Conservation (phyloP, 2,113 vertebrate species). For the Haemorhous mexicanus region DNA sequence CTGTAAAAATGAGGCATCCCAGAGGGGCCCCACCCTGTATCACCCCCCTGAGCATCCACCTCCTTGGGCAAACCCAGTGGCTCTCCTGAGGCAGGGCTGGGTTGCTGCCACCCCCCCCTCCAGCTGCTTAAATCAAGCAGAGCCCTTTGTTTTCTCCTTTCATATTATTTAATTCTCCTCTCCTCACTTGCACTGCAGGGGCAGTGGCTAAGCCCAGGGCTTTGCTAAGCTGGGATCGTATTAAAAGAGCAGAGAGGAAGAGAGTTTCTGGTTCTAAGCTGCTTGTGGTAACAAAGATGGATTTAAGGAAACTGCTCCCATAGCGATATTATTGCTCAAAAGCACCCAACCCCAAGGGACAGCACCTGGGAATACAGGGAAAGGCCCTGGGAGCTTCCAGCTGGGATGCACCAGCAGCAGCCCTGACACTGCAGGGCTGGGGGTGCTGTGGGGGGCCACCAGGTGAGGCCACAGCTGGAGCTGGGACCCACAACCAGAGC, state of each 20-base stretch:
- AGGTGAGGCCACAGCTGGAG: accelerated
- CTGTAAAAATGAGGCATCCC: not conserved
- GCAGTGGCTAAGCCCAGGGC: slow-evolving; percentile 28
- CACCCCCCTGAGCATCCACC: not conserved
- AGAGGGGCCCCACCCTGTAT: not conserved
- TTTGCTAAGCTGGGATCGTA: slow-evolving; percentile 44
- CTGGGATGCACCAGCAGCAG: not conserved
- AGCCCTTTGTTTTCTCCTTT: slow-evolving; percentile 49
- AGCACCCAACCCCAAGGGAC: not conserved
- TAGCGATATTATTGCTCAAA: slow-evolving; percentile 14
- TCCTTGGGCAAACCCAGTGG: not conserved
- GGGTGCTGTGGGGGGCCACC: not conserved
- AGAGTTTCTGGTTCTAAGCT: slow-evolving; percentile 60
- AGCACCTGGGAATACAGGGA: not conserved
- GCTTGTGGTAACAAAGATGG: slow-evolving; percentile 61
- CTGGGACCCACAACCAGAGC: accelerated
- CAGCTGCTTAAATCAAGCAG: not conserved
- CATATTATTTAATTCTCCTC: slow-evolving; percentile 41
- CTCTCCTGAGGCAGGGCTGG: no score
- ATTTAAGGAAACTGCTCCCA: slow-evolving; percentile 53
- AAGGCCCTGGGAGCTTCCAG: accelerated
- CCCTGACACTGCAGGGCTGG: not conserved
- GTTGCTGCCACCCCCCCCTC: not conserved
- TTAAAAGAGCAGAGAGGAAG: slow-evolving; percentile 57
- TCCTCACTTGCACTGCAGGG: slow-evolving; percentile 63